Base-by-base conservation (phyloP, 2,113 vertebrate genomes). In the Maylandia zebra region DNA sequence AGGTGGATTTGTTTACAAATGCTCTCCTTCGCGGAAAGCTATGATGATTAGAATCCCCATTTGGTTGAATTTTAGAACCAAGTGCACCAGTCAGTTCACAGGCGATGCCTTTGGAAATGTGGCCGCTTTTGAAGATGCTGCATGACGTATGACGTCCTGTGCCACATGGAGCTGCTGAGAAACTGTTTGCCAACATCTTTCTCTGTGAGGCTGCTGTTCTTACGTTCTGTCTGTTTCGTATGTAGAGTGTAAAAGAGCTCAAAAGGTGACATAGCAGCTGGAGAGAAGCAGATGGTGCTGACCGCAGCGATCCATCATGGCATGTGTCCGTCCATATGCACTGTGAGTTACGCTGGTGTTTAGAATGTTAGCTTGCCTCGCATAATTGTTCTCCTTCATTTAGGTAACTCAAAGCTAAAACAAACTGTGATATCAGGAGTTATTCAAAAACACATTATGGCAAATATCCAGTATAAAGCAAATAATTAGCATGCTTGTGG, bases 1-100 rank as follows among this genome's bases (percentile, higher is more conserved):
- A 86, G 85, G 50, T 50, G 41, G 81, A 85, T 87, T 86, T 88
- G 56, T 91, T 94, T 90, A 90, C 52, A 53, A 78, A 7, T 83
- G 16, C 57, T 74, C 69, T 82, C 13, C 48, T 86, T 81, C 74
- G 9, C 0, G 66, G 55, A 11, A 88, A 89, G 69, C 24, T 84
- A 53, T 56, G 45, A 71, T 87, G 52, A 84, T 86, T 56, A 24
- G 16, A 81, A 86, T 79, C 79, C 80, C 41, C 48, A 64, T n/a
- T 91, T 13, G 8, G 38, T 50, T 4, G 3, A 79, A 80, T 87
- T 83, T 89, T 24, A 86, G 85, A 85, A 83, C 22, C 66, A 81
- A 83, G 50, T 41, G 5, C 43, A 41, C 10, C 48, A 69, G 4
- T 57, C 48, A 43, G 30, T 78, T 36, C 45, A 79, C 34, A 50